phyloP scores from a whole-genome alignment of 1,140 invertebrate species.

The Stenopsyche tienmushanensis region DNA sequence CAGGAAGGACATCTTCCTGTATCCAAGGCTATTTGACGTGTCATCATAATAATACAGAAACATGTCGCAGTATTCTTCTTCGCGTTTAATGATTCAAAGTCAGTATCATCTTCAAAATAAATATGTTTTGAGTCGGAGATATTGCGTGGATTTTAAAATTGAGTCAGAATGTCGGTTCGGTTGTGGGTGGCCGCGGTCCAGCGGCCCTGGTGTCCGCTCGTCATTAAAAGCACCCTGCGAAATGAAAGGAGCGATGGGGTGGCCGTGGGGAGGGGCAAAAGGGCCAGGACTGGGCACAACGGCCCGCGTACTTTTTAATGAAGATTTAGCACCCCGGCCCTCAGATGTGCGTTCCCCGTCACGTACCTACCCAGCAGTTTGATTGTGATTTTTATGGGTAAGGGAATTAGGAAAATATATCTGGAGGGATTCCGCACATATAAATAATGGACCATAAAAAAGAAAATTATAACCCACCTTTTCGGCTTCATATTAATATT shows the following conservation, averaged over 20 bases:
- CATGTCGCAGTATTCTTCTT: too few species aligned
- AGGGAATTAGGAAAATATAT: slow-evolving; percentile 42
- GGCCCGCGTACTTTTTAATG: slow-evolving; percentile 40
- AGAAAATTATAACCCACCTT: slow-evolving; percentile 41
- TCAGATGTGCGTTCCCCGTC: slow-evolving; percentile 37
- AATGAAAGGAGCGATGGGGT: neutral
- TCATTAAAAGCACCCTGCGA: slow-evolving; percentile 1
- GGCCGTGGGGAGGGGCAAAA: neutral
- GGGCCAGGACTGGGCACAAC: slow-evolving; percentile 8
- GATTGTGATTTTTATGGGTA: slow-evolving; percentile 42
- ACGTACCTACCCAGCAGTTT: slow-evolving; percentile 30
- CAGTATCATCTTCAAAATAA: too few species aligned
- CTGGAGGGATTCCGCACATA: slow-evolving; percentile 41
- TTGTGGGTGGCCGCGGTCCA: slow-evolving; percentile 4
- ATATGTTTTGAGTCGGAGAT: too few species aligned
- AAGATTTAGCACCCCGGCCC: slow-evolving; percentile 39
- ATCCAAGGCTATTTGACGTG: too few species aligned
- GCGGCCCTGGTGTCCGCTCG: slow-evolving; percentile 6
- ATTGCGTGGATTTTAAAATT: too few species aligned
- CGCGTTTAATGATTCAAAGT: too few species aligned
- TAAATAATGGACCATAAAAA: slow-evolving; percentile 43
- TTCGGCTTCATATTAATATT: slow-evolving; percentile 33
- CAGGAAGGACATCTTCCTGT: too few species aligned
- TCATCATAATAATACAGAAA: too few species aligned
- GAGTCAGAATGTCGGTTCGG: neutral